phyloP scores from a whole-genome alignment of 2,797 vertebrate genomes.

The Chelidonichthys spinosus region DNA sequence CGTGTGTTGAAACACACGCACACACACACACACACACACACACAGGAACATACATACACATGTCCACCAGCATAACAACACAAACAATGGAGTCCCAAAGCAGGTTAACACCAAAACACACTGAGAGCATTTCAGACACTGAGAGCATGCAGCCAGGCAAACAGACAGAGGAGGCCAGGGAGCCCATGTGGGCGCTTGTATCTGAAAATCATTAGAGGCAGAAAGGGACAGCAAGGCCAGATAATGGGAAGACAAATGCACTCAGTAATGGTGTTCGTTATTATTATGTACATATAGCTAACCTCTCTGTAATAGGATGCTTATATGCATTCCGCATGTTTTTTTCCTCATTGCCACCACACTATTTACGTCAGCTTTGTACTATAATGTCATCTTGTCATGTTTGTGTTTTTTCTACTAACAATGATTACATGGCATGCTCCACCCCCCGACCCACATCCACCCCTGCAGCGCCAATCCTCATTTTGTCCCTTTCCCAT shows the following conservation, averaged over 20 bases:
- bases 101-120: constrained; percentile 1
- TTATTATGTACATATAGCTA: background rate
- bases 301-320: constrained; percentile 11
- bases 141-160: constrained; percentile 41
- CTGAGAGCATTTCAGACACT: constrained; percentile 17
- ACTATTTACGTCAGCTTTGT: constrained; percentile 24
- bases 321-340: constrained; percentile 22
- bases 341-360: background rate
- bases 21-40: constrained; percentile 25
- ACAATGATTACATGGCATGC: constrained; percentile 26
- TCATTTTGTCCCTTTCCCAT: constrained; percentile 46
- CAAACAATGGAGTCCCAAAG: background rate
- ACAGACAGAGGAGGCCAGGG: constrained; percentile 41
- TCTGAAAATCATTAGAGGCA: constrained; percentile 73
- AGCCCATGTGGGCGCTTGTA: constrained; percentile 48
- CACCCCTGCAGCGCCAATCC: constrained; percentile 21
- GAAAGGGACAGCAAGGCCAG: constrained; percentile 63
- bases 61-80: constrained; percentile 6
- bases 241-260: constrained; percentile 69
- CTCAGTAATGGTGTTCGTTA: constrained; percentile 73
- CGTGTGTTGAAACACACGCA: constrained; percentile 21
- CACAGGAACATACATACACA: constrained; percentile 9
- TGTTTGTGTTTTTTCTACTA: constrained; percentile 16
- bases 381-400: constrained; percentile 14
- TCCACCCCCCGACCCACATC: constrained; percentile 21